Evolutionary conservation across 2,888 invertebrate species (phyloP).

Genomic region (Hecatera dysodea): DNA sequence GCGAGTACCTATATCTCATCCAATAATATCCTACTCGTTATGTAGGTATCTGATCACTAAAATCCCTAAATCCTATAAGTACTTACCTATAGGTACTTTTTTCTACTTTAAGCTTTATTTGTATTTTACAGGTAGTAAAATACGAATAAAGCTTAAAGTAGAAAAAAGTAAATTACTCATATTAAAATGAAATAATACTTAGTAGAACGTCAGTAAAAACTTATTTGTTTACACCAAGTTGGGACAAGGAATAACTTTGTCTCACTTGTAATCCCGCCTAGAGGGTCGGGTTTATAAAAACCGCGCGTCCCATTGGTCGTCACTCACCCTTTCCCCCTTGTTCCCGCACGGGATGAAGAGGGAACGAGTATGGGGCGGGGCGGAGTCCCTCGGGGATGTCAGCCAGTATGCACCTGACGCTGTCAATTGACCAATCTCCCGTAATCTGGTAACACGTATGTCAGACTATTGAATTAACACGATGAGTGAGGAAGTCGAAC

Average conservation of each 20-base stretch:
- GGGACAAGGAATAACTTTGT: constrained; percentile 51
- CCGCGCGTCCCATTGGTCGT: constrained; percentile 74
- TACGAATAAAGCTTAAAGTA: too few relatives aligned
- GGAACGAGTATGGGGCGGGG: constrained; percentile 76
- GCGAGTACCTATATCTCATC: too few relatives aligned
- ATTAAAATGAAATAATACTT: background rate
- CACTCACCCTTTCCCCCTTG: constrained; percentile 73
- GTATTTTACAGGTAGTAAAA: too few relatives aligned
- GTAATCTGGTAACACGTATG: constrained; percentile 76
- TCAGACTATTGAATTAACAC: constrained; percentile 47
- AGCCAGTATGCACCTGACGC: constrained; percentile 79
- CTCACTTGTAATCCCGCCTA: constrained; percentile 73
- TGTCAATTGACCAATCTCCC: constrained; percentile 80
- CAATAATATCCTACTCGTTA: too few relatives aligned
- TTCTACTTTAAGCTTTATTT: too few relatives aligned
- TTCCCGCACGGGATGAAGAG: constrained; percentile 72
- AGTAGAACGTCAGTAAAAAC: background rate
- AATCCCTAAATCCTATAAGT: too few relatives aligned
- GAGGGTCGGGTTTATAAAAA: constrained; percentile 70
- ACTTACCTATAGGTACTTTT: too few relatives aligned
- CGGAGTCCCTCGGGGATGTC: constrained; percentile 71
- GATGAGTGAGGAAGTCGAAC: constrained; percentile 74
- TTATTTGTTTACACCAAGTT: constrained; percentile 41
- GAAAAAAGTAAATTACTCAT: too few relatives aligned
- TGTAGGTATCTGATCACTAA: too few relatives aligned